These are phyloP conservation scores for Papilio elwesi DNA, from an alignment of 2,888 invertebrate genomes.

Conservation along the genomic window DNA sequence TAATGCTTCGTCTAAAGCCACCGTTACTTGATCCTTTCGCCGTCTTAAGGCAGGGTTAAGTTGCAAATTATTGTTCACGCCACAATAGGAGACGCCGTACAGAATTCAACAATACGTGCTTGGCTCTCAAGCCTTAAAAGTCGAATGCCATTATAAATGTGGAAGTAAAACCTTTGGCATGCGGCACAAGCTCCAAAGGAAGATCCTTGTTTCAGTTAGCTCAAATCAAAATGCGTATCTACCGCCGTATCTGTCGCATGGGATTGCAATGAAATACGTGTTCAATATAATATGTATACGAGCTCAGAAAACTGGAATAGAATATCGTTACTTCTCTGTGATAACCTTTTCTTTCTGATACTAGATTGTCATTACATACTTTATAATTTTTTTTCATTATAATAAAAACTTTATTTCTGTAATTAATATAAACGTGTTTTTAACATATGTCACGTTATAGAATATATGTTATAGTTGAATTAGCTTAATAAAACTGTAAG, in stretches of 20 bases:
- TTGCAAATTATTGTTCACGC: slow-evolving; percentile 73
- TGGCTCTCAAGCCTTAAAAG: slow-evolving; percentile 59
- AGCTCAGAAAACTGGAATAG: background rate
- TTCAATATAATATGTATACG: slow-evolving; percentile 11
- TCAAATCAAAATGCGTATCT: slow-evolving; percentile 51
- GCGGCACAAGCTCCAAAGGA: slow-evolving; percentile 54
- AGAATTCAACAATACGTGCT: slow-evolving; percentile 61
- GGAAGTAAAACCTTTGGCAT: slow-evolving; percentile 57
- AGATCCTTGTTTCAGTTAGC: slow-evolving; percentile 58
- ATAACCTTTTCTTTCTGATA: background rate
- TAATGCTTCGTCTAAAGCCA: slow-evolving; percentile 66
- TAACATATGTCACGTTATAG: too few species aligned
- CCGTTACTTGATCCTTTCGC: slow-evolving; percentile 69
- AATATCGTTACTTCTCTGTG: background rate
- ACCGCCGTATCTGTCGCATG: slow-evolving; percentile 29
- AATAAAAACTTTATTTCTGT: too few species aligned
- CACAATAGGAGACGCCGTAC: slow-evolving; percentile 62
- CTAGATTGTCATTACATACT: background rate
- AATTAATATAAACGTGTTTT: too few species aligned
- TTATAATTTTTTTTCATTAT: background rate
- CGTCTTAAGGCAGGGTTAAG: slow-evolving; percentile 61
- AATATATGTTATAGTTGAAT: background rate
- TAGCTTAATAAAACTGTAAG: background rate
- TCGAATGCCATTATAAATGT: slow-evolving; percentile 66
- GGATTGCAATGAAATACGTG: background rate